These are phyloP conservation scores for Loripinus fragilis DNA, from an alignment of 2,888 invertebrate genomes.

Conservation along the genomic window DNA sequence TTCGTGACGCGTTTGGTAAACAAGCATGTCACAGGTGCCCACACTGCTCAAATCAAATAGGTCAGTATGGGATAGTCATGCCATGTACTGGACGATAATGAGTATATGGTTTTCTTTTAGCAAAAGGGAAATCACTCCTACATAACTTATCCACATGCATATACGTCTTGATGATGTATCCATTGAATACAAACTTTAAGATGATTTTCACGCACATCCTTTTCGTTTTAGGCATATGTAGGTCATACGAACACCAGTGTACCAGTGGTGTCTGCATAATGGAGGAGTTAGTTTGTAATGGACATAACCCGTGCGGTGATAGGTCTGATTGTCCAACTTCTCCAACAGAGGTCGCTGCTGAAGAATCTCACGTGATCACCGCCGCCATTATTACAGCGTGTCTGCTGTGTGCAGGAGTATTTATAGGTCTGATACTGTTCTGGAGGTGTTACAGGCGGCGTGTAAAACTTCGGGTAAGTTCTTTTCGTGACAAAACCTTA, in stretches of 20 bases:
- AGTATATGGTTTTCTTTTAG: too few relatives aligned
- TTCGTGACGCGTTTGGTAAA: too few relatives aligned
- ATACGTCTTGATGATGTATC: too few relatives aligned
- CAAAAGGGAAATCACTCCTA: too few relatives aligned
- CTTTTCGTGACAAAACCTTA: not conserved
- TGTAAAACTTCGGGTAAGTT: slow-evolving; percentile 38
- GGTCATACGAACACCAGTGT: slow-evolving; percentile 51
- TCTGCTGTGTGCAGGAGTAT: slow-evolving; percentile 13
- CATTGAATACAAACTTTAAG: too few relatives aligned
- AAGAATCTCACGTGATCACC: slow-evolving; percentile 33
- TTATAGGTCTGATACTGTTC: slow-evolving; percentile 27
- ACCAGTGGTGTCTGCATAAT: slow-evolving; percentile 53
- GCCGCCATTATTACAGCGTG: slow-evolving; percentile 31
- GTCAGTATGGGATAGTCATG: too few relatives aligned
- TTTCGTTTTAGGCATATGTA: slow-evolving; percentile 46
- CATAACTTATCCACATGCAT: too few relatives aligned
- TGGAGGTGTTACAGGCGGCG: slow-evolving; percentile 38
- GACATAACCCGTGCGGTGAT: slow-evolving; percentile 57
- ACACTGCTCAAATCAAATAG: too few relatives aligned
- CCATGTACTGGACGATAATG: too few relatives aligned
- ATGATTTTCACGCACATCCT: too few relatives aligned
- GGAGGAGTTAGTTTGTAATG: slow-evolving; percentile 55
- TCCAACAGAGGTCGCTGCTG: slow-evolving; percentile 21
- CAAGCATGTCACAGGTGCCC: too few relatives aligned
- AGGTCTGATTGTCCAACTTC: slow-evolving; percentile 43